Base-by-base conservation (phyloP, 2,888 invertebrate genomes). In the Agonopterix heracliana region DNA sequence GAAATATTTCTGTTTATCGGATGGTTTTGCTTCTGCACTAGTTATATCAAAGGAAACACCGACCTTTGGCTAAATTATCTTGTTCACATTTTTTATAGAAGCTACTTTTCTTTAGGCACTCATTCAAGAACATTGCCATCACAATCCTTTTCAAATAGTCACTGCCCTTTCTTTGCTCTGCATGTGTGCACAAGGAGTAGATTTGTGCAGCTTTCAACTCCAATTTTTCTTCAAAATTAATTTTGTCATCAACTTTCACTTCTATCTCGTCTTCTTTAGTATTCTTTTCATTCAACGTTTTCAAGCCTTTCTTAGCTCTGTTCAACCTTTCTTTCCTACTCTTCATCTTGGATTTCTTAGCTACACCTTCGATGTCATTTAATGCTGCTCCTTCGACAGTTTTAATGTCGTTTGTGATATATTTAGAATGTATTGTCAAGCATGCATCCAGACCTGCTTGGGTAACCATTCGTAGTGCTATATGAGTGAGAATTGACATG, bases 401-500 rank as follows among this genome's bases (percentile, higher is more conserved):
- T 63, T 81, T 81, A 0, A 73, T 47, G 26, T 71, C 65, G 50
- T 73, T 79, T 26, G 70, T 64, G 13, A 83, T 57, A 56, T 80
- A 71, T 60, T 90, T 88, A 14, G 86, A 69, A 60, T 88, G 80
- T 46, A 90, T 86, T 34, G 83, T 69, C 40, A 90, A 61, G 56
- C 87, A 88, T 17, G 84, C 78, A 2, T 86, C 72, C 0, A 91
- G 69, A 0, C 90, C 89, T 0, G 90, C 89, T 69, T 95, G 94
- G 0, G 95, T 95, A n/a, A 95, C 89, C 80, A 95, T 92, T 46
- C 95, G 87, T 34, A 96, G 71, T 0, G 95, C 94, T 43, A 95
- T 90, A 64, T 92, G 92, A 56, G 94, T 93, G 2, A 96, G 82
- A 45, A 95, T 90, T 48, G 95, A 95, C 94, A 96, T 95, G 1